These are phyloP conservation scores for Eilema sororculum DNA, from an alignment of 2,888 invertebrate genomes.

Conservation along the genomic window DNA sequence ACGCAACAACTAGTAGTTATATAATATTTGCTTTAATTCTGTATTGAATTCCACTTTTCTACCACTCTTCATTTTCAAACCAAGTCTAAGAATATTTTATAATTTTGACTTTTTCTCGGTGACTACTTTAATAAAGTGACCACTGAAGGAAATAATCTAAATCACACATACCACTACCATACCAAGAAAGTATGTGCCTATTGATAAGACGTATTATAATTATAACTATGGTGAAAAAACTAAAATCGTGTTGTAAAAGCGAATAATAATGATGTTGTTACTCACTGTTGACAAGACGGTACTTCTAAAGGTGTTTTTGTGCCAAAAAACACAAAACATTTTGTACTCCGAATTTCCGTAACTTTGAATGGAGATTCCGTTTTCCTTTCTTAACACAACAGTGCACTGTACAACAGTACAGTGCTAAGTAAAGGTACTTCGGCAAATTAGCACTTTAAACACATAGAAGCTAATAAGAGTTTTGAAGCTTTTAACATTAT, in stretches of 20 bases:
- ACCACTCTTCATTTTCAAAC: too few species aligned
- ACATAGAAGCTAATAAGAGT: not conserved
- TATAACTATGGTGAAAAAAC: not conserved
- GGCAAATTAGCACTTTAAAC: not conserved
- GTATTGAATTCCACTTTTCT: too few species aligned
- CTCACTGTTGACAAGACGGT: not conserved
- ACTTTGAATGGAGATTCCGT: not conserved
- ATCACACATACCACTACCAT: too few species aligned
- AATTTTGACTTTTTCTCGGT: too few species aligned
- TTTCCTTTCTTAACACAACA: not conserved
- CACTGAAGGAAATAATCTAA: too few species aligned
- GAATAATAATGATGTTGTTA: not conserved
- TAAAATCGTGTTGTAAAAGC: not conserved
- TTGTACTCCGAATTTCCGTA: not conserved
- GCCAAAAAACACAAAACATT: not conserved
- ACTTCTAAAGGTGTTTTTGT: not conserved
- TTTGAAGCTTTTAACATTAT: not conserved
- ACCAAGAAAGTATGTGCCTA: too few species aligned
- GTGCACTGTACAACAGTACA: too few species aligned
- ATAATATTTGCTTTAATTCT: too few species aligned
- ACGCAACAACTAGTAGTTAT: too few species aligned
- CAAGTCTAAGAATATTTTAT: too few species aligned
- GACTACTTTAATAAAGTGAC: too few species aligned
- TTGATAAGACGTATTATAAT: too few species aligned
- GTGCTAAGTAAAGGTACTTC: not conserved